Percentiles rank a stretch among this genome's conserved stretches.
Conservation (phyloP, 2,113 vertebrate genomes). For the Centropus unirufus region DNA sequence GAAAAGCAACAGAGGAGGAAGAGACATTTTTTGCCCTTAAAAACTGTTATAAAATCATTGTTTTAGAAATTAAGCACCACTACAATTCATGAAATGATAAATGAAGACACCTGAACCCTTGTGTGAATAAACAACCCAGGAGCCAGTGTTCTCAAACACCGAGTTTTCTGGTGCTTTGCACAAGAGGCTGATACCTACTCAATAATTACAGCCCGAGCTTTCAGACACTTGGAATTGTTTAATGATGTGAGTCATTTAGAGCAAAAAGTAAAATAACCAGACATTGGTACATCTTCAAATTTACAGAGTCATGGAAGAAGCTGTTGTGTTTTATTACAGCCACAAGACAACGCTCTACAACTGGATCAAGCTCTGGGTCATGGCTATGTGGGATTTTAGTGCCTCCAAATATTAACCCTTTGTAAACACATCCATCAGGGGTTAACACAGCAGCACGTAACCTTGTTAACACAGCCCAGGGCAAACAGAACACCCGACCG, state of each 20-base stretch:
- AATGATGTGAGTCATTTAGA: neutral
- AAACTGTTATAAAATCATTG: neutral
- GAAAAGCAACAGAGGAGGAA: neutral
- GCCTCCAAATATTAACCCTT: neutral
- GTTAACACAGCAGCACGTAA: neutral
- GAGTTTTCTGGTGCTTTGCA: neutral
- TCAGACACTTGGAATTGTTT: neutral
- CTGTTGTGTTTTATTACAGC: neutral
- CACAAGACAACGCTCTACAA: neutral
- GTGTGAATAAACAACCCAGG: neutral
- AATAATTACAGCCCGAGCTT: neutral
- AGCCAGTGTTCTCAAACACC: neutral
- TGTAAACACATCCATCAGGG: neutral
- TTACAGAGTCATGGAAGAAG: slow-evolving; percentile 24
- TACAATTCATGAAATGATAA: neutral
- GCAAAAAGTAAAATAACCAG: neutral
- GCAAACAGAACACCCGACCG: neutral
- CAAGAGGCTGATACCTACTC: neutral
- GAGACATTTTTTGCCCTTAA: neutral
- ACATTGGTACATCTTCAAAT: neutral
- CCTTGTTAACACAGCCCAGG: neutral
- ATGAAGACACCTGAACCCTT: neutral
- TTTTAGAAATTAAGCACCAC: neutral
- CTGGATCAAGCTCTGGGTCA: neutral
- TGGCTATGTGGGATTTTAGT: neutral